Conservation (phyloP, 1,140 invertebrate genomes). For the Fopius arisanus region DNA sequence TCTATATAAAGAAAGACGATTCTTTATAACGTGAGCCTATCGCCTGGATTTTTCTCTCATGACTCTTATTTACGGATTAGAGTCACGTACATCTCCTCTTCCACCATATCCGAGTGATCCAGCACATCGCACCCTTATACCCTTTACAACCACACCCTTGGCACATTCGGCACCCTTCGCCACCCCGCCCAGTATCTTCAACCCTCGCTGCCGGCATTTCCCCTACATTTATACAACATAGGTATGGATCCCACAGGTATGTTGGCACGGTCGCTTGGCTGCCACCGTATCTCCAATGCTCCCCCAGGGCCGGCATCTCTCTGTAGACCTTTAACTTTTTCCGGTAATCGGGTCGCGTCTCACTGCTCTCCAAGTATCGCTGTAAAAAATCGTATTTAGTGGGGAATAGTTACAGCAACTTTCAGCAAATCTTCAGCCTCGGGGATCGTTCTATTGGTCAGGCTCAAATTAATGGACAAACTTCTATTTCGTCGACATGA, state of each 20-base stretch:
- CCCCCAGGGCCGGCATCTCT: neutral
- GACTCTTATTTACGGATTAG: conserved; percentile 5
- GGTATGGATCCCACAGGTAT: conserved; percentile 1
- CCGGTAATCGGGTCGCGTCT: neutral
- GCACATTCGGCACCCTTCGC: neutral
- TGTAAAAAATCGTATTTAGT: neutral
- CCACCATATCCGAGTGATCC: neutral
- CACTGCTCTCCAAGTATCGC: neutral
- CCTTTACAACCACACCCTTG: neutral
- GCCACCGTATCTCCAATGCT: conserved; percentile 3
- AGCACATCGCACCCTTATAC: neutral
- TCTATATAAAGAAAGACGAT: conserved; percentile 1
- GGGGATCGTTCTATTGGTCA: no score
- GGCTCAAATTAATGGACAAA: no score
- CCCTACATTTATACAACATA: neutral
- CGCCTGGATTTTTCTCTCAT: neutral
- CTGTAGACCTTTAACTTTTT: neutral
- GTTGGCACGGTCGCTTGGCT: conserved; percentile 1
- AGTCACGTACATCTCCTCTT: neutral
- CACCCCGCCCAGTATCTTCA: neutral
- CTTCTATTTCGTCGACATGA: no score
- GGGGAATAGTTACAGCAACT: no score
- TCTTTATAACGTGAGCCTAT: conserved; percentile 1
- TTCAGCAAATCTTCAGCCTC: no score
- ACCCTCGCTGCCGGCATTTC: neutral